Evolutionary conservation across 2,888 invertebrate genomes (phyloP).

Genomic region (Conomelus anceps): DNA sequence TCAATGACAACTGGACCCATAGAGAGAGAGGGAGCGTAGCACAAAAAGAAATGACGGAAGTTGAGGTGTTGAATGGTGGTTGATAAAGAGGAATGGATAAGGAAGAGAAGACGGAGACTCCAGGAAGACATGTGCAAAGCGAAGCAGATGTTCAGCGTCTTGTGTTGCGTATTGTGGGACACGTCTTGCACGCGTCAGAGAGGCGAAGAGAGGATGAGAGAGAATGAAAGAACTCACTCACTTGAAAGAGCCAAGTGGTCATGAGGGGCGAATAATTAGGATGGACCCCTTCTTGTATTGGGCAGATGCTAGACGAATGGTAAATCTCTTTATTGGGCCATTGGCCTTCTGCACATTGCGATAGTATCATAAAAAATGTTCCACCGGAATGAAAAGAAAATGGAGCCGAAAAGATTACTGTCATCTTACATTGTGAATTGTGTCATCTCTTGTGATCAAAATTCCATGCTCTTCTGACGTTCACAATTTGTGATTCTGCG

Average conservation of each 20-base stretch:
- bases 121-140: neutral
- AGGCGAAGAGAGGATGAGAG: neutral
- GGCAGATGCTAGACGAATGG: neutral
- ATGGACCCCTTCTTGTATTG: neutral
- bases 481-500: no score
- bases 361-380: neutral
- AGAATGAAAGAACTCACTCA: no score
- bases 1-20: neutral
- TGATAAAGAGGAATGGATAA: no score
- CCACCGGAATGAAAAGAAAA: neutral
- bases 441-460: no score
- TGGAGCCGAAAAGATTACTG: neutral
- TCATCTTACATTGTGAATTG: no score
- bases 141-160: neutral
- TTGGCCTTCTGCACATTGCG: neutral
- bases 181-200: neutral
- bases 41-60: neutral
- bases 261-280: neutral
- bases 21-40: neutral
- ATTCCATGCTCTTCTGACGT: no score
- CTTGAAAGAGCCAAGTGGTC: neutral
- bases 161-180: neutral
- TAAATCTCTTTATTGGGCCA: neutral
- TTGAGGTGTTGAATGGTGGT: neutral
- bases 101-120: neutral